These are phyloP conservation scores for Falcunculus frontatus DNA, from an alignment of 2,113 vertebrate species.

Conservation along the genomic window DNA sequence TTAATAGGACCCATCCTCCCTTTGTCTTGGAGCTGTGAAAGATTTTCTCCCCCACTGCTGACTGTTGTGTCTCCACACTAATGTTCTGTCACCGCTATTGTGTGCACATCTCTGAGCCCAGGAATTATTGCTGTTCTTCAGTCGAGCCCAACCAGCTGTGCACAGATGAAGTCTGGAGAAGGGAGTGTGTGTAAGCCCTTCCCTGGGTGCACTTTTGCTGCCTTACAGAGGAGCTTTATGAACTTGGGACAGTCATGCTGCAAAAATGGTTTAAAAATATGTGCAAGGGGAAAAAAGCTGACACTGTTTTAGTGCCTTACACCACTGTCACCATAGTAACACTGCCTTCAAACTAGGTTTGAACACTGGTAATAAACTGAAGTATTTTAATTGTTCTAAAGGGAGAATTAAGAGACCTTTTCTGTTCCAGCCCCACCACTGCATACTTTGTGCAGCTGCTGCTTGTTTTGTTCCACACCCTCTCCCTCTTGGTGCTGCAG, in stretches of 20 bases:
- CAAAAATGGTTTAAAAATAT: background rate
- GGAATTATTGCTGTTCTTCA: background rate
- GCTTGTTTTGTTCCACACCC: background rate
- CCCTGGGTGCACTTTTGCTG: background rate
- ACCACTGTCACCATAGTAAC: background rate
- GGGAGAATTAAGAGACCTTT: background rate
- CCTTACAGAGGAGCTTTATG: background rate
- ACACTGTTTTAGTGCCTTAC: background rate
- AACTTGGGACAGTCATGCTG: background rate
- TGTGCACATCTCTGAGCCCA: background rate
- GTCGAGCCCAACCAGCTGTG: background rate
- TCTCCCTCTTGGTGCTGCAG: background rate
- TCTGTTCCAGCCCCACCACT: background rate
- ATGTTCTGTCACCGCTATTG: background rate
- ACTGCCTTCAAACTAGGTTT: background rate
- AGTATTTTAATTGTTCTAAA: background rate
- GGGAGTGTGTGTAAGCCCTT: background rate
- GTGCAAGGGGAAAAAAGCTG: background rate
- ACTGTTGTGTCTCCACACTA: background rate
- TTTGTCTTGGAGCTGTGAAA: background rate
- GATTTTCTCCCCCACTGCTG: background rate
- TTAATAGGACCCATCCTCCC: background rate
- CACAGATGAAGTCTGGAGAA: background rate
- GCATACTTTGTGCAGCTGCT: conserved; percentile 24
- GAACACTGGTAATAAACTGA: background rate